Evolutionary conservation across 2,797 vertebrate species (phyloP), one percentile per base, ranked within the genome.

Genomic region (Mastacembelus armatus): DNA sequence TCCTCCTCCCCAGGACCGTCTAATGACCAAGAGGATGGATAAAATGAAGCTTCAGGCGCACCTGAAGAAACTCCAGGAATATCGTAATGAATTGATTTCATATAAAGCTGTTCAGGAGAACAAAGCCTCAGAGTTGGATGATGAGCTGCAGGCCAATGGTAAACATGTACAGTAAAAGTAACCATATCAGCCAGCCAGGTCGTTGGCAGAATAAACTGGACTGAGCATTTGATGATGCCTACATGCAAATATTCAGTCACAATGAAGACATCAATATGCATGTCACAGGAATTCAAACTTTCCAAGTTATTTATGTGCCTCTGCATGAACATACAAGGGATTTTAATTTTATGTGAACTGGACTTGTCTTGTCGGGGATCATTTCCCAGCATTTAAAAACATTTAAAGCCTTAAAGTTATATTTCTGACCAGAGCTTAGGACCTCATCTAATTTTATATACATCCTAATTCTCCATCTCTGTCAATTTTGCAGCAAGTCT

Each of bases 61-160:
- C 57, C 90, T 96, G 33, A 95, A 98, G 86, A 97, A 97, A 77
- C 94, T 96, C 36, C 94, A 95, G 74, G 94, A 91, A 71, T 99
- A 96, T 76, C 85, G 89, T 54, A 85, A 85, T 61, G 94, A 91
- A 73, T 80, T 97, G 77, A 95, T 96, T 35, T 90, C 93, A 33
- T 96, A 95, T 66, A 91, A 93, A 88, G 68, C 77, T 27, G 91
- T 92, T 57, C 88, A 95, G 77, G 92, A 95, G 67, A 93, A 93
- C 84, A 96, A 96, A 78, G 65, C 85, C 12, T 78, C 89, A 39
- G 89, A 89, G 35, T 64, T 95, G 32, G 89, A 73, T 21, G 94
- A 97, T 62, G 95, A 97, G 80, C 81, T 95, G 44, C 93, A 95
- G 69, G 88, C 88, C 64, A 66, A 85, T n/a, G 95, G 98, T 99